phyloP scores from a whole-genome alignment of 2,797 vertebrate genomes.

The Chromobotia macracanthus region DNA sequence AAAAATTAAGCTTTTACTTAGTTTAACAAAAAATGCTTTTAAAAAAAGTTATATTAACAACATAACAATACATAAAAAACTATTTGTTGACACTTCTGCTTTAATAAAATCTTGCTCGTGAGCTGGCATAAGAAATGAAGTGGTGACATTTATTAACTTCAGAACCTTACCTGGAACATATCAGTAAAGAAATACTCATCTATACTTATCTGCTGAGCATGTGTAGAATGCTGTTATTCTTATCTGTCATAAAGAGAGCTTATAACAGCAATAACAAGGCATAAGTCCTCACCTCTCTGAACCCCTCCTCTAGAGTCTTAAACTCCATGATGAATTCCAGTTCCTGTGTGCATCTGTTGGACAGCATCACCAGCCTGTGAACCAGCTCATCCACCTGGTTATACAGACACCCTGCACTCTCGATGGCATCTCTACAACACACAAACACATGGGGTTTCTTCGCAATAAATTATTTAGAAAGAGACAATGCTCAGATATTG shows the following conservation, averaged over 20 bases:
- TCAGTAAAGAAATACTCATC: background rate
- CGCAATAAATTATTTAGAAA: background rate
- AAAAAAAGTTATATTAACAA: no score
- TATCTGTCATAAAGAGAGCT: background rate
- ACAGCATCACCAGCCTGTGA: conserved; percentile 86
- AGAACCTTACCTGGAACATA: background rate
- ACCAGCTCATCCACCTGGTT: conserved; percentile 87
- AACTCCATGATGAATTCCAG: conserved; percentile 84
- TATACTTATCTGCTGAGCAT: background rate
- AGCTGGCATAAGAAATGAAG: background rate
- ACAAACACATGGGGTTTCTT: conserved; percentile 18
- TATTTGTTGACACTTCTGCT: background rate
- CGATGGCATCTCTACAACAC: conserved; percentile 75
- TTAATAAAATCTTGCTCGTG: background rate
- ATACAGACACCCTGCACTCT: conserved; percentile 78
- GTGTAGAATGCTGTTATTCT: background rate
- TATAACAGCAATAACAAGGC: background rate
- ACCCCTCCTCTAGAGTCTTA: conserved; percentile 77
- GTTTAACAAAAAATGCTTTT: no score
- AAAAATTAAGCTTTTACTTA: no score
- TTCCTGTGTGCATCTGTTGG: conserved; percentile 83
- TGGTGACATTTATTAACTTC: background rate
- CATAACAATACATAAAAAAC: no score
- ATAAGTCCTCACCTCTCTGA: conserved; percentile 78
- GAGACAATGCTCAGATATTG: background rate